A percentile compares a stretch with the other conserved stretches of the same genome.
These are phyloP conservation scores for Ephestia elutella DNA, from an alignment of 1,140 invertebrate species.

Conservation along the genomic window DNA sequence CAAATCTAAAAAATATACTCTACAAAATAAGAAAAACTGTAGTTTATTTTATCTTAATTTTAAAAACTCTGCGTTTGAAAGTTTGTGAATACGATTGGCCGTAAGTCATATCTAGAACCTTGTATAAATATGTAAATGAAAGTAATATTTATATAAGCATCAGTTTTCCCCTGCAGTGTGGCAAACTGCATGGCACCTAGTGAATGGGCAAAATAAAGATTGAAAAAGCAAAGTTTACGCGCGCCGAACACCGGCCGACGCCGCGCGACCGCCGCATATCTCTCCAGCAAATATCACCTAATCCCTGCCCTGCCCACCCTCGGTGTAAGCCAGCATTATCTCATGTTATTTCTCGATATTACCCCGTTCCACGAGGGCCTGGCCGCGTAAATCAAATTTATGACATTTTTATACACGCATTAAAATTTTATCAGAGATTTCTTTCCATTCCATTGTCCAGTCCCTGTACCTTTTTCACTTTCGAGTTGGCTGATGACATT, in stretches of 20 bases:
- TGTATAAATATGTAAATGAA: too few relatives aligned
- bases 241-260: not conserved
- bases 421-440: slow-evolving; percentile 73
- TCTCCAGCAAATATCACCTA: slow-evolving; percentile 25
- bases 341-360: slow-evolving; percentile 71
- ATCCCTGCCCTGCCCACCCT: slow-evolving; percentile 51
- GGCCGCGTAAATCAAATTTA: slow-evolving; percentile 72
- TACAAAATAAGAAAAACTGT: too few relatives aligned
- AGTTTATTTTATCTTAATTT: too few relatives aligned
- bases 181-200: not conserved
- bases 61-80: too few relatives aligned
- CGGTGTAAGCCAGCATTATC: slow-evolving; percentile 68
- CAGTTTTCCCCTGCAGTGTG: too few relatives aligned
- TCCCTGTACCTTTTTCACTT: slow-evolving; percentile 44
- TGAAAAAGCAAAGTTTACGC: not conserved
- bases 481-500: slow-evolving; percentile 20
- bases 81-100: too few relatives aligned
- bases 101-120: too few relatives aligned
- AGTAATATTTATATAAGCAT: too few relatives aligned
- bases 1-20: too few relatives aligned
- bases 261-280: slow-evolving; percentile 4
- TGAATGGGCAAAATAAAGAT: not conserved
- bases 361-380: slow-evolving; percentile 57
- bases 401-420: slow-evolving; percentile 71
- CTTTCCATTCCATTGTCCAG: slow-evolving; percentile 63